Evolutionary conservation across 2,888 invertebrate genomes (phyloP).

Genomic region (Rotaria macrura): DNA sequence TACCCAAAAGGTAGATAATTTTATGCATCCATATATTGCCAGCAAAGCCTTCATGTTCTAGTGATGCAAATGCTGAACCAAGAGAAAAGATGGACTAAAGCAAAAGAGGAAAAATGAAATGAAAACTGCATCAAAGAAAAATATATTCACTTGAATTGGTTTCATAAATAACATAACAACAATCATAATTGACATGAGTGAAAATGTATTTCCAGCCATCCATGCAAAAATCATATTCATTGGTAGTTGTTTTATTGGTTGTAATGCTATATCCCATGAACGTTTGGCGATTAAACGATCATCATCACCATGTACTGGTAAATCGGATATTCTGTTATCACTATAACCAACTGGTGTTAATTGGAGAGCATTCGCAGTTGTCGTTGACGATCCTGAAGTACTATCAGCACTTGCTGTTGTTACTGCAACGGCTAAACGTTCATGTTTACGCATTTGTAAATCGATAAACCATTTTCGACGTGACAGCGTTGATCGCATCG

Average conservation of each 20-base stretch:
- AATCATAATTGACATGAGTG: slow-evolving; percentile 99
- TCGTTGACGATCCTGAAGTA: background rate
- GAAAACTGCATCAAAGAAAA: background rate
- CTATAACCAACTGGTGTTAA: slow-evolving; percentile 13
- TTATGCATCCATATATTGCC: background rate
- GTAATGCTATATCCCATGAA: slow-evolving; percentile 88
- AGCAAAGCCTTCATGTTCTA: background rate
- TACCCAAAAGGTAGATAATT: slow-evolving; percentile 55
- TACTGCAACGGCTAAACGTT: background rate
- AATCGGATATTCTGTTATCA: background rate
- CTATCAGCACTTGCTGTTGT: no score
- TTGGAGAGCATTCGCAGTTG: background rate
- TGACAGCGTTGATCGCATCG: background rate
- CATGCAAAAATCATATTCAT: slow-evolving; percentile 99
- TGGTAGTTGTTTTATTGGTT: slow-evolving; percentile 78
- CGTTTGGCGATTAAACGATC: slow-evolving; percentile 27
- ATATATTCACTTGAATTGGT: slow-evolving; percentile 62
- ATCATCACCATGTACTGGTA: slow-evolving; percentile 21
- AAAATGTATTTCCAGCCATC: slow-evolving; percentile 98
- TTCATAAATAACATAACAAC: slow-evolving; percentile 95
- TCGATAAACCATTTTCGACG: background rate
- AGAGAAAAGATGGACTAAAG: background rate
- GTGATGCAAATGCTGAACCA: background rate
- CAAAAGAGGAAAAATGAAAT: background rate
- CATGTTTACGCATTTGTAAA: background rate